Evolutionary conservation across 2,797 vertebrate genomes (phyloP).

Genomic region (Tenualosa thibaudeaui): DNA sequence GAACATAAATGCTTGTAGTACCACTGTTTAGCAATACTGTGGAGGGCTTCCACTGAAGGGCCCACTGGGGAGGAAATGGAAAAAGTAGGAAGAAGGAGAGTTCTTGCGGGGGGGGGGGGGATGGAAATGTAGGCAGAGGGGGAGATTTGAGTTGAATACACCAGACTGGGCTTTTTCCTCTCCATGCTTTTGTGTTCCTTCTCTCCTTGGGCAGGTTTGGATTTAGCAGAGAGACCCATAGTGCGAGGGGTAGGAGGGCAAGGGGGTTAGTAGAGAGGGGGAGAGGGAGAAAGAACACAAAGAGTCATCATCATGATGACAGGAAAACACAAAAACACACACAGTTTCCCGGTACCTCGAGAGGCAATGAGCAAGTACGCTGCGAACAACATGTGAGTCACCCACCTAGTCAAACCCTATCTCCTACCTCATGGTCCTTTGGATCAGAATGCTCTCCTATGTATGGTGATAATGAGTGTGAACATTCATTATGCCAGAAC

Average conservation of each 20-base stretch:
- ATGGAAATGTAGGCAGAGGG: not conserved
- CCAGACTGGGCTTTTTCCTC: not conserved
- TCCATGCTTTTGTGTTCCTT: not conserved
- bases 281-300: not conserved
- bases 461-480: slow-evolving; percentile 52
- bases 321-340: not conserved
- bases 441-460: slow-evolving; percentile 36
- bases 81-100: not conserved
- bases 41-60: not conserved
- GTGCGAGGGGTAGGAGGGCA: not conserved
- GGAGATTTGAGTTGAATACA: not conserved
- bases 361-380: slow-evolving; percentile 31
- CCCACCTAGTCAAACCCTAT: slow-evolving; percentile 35
- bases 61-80: not conserved
- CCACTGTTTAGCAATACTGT: not conserved
- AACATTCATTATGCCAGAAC: slow-evolving; percentile 47
- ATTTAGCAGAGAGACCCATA: not conserved
- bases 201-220: not conserved
- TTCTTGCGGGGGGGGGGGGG: not conserved
- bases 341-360: slow-evolving; percentile 25
- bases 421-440: slow-evolving; percentile 32
- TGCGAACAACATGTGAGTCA: slow-evolving; percentile 48
- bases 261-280: no score
- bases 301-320: not conserved
- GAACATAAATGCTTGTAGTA: not conserved